Percentiles rank a stretch among this genome's conserved stretches.
Evolutionary conservation across 2,888 invertebrate genomes (phyloP).

Genomic region (Ramazzottius varieornatus): DNA sequence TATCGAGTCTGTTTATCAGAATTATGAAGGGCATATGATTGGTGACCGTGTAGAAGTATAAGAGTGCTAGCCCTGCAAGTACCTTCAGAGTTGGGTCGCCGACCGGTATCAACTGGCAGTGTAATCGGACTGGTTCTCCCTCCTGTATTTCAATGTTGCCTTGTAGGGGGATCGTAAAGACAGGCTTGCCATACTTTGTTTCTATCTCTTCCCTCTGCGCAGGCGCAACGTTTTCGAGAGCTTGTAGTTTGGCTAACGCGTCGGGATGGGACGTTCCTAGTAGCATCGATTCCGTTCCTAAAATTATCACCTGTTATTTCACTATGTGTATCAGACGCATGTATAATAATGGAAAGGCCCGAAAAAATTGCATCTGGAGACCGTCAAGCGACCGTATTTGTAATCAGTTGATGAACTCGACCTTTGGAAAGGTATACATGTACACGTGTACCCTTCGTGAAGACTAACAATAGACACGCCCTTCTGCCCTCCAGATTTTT

Average conservation of each 20-base stretch:
- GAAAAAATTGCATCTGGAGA: not conserved
- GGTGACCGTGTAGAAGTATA: too few species aligned
- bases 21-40: too few species aligned
- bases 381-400: too few species aligned
- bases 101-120: conserved; percentile 70
- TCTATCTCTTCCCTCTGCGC: conserved; percentile 33
- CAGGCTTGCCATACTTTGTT: conserved; percentile 62
- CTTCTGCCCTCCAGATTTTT: too few species aligned
- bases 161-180: conserved; percentile 74
- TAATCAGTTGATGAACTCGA: too few species aligned
- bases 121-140: conserved; percentile 23
- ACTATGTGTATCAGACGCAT: too few species aligned
- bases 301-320: too few species aligned
- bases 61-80: too few species aligned
- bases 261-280: conserved; percentile 76
- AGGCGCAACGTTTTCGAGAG: conserved; percentile 46
- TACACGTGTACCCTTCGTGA: too few species aligned
- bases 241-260: conserved; percentile 65
- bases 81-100: conserved; percentile 77
- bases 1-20: not conserved
- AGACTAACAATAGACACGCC: too few species aligned
- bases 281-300: conserved; percentile 24
- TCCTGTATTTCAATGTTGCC: conserved; percentile 35
- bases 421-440: too few species aligned
- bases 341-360: too few species aligned